Evolutionary conservation across 2,113 vertebrate genomes (phyloP), one percentile per base, ranked within the genome.

Genomic region (Petromus typicus): DNA sequence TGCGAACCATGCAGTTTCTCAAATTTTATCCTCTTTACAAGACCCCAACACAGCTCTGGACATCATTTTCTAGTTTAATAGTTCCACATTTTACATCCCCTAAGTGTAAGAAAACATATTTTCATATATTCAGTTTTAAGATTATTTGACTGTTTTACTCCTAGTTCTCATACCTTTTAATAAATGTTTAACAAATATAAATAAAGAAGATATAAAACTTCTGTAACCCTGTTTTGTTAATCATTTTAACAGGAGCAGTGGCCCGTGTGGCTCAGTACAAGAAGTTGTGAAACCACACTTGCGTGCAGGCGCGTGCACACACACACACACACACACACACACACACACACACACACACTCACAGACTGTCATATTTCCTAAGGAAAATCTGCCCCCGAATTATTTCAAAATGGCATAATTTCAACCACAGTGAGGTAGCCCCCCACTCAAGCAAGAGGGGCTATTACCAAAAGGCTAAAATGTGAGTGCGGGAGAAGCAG

Each of bases 1-100:
- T 0, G 0, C n/a, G 12, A 1, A 2, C 2, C 1, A 40, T 45
- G 57, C 25, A 20, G 5, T 27, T 25, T 30, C 40, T 43, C 7
- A 32, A 27, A 0, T 7, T 54, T 37, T 18, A 45, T 7, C 17
- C 0, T 10, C 11, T 1, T 7, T 17, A 6, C 23, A 32, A 64
- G 59, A 78, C 1, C 0, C 16, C 13, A 32, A 0, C 10, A 34
- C 23, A 59, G 25, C 0, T 17, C 12, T 0, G 16, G 27, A 67
- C 3, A 37, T 5, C 7, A 10, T 54, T 30, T 48, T 37, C 48
- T 30, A 8, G 0, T 9, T 54, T 37, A 66, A 2, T 4, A 17
- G 2, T 78, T 81, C 18, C 32, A 59, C 43, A 56, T 32, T 89
- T n/a, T 10, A 2, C 30, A 22, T 61, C 59, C 17, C 51, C 30